Base-by-base conservation (phyloP, 1,140 invertebrate species). In the Diorhabda sublineata region DNA sequence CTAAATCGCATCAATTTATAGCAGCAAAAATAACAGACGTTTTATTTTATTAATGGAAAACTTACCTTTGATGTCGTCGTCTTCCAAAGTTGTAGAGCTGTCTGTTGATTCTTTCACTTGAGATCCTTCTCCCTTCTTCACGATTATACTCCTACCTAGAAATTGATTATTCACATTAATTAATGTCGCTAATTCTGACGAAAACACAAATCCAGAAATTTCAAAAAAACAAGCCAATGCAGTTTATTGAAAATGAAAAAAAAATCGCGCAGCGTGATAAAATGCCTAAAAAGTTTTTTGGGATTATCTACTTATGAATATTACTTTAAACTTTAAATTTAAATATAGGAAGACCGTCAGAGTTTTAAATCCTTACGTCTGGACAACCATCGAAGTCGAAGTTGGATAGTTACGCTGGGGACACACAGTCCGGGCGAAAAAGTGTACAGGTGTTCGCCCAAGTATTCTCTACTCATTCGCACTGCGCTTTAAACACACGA, bases 91-190 rank as follows among this genome's bases (percentile, higher is more conserved):
- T 79, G 93, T 95, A 78, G 92, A 95, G 80, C 91, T 92, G 81
- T 97, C 95, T 45, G 94, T 96, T 42, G 94, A 96, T 83, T 97
- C 95, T 82, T 97, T 97, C 11, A 97, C 94, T 85, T 96, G 94
- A 69, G 93, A 96, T 71, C 94, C 94, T 78, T 96, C 94, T 60
- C 93, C 92, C 82, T 97, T 97, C 83, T 96, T 97, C 74, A 91
- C 93, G 64, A 95, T 90, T 85, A 95, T 96, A 79, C 90, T 92
- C 84, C 89, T 87, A 87, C 89, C 90, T 92, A 83, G 61, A 83
- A 83, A 11, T 7, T 47, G 7, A 57, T 26, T 42, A 2, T 8
- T 26, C 52, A 64, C 11, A 42, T 64, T 41, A 64, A 47, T 11
- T 60, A 26, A 26, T 8, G 6, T 9, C 26, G 42, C 7, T 44